phyloP scores from a whole-genome alignment of 2,113 vertebrate species.

The Columba janthina region DNA sequence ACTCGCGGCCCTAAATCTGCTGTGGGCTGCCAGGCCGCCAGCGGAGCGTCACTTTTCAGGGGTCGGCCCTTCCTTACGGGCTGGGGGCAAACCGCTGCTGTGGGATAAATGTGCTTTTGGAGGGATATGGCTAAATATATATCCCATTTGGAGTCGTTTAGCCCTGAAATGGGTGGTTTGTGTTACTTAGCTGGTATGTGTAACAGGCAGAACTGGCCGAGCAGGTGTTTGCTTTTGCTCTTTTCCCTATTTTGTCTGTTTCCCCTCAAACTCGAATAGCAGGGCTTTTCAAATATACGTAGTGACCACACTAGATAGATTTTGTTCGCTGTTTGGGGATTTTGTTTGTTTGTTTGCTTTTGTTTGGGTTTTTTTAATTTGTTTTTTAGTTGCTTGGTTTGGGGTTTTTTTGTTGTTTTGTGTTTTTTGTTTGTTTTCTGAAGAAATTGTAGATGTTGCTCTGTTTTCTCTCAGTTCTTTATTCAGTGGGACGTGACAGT shows the following conservation, averaged over 20 bases:
- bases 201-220: neutral
- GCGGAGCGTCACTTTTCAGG: fast-evolving
- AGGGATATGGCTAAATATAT: neutral
- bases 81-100: fast-evolving
- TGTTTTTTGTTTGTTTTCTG: neutral
- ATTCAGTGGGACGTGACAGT: neutral
- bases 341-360: too few species aligned
- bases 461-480: neutral
- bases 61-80: too few species aligned
- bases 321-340: too few species aligned
- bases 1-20: neutral
- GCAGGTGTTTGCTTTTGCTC: neutral
- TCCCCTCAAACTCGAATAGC: neutral
- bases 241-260: neutral
- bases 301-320: neutral
- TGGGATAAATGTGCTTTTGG: neutral
- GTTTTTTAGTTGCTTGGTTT: too few species aligned
- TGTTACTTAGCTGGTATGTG: fast-evolving
- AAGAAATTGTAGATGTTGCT: neutral
- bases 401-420: too few species aligned
- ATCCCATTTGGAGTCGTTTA: neutral
- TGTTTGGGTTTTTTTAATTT: too few species aligned
- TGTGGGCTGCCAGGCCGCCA: neutral
- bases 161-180: neutral
- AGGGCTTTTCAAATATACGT: neutral